Conservation (phyloP, 2,113 vertebrate species). For the Petaurus breviceps region DNA sequence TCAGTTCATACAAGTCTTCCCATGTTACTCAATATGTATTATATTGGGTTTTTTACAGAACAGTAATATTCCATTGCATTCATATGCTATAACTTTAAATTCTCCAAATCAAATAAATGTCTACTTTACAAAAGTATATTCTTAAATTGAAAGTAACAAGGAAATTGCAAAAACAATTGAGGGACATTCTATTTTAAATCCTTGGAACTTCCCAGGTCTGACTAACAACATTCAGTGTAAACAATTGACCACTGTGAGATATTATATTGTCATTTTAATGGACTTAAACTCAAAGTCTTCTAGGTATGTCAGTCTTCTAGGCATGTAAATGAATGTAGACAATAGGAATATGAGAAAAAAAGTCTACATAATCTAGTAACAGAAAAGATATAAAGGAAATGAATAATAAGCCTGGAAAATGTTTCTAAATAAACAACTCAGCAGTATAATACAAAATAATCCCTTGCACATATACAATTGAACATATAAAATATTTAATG, state of each 20-base stretch:
- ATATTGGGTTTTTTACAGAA: not conserved
- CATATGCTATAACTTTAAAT: not conserved
- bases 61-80: not conserved
- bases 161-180: not conserved
- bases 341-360: conserved; percentile 40
- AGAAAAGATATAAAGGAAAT: conserved; percentile 20
- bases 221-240: not conserved
- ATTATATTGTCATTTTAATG: not conserved
- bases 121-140: not conserved
- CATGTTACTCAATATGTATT: not conserved
- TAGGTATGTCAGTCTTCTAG: not conserved
- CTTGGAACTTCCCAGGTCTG: not conserved
- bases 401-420: conserved; percentile 39
- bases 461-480: not conserved
- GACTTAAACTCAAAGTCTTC: not conserved
- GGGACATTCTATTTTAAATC: not conserved
- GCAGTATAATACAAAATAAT: not conserved
- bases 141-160: not conserved
- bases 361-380: conserved; percentile 26
- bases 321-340: not conserved
- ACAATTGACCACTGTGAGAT: not conserved
- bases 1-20: not conserved
- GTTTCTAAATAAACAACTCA: conserved; percentile 18
- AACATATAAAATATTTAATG: not conserved
- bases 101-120: not conserved